Evolutionary conservation across 2,888 invertebrate species (phyloP), one percentile per base, ranked within the genome.

Genomic region (Dryococelus australis): DNA sequence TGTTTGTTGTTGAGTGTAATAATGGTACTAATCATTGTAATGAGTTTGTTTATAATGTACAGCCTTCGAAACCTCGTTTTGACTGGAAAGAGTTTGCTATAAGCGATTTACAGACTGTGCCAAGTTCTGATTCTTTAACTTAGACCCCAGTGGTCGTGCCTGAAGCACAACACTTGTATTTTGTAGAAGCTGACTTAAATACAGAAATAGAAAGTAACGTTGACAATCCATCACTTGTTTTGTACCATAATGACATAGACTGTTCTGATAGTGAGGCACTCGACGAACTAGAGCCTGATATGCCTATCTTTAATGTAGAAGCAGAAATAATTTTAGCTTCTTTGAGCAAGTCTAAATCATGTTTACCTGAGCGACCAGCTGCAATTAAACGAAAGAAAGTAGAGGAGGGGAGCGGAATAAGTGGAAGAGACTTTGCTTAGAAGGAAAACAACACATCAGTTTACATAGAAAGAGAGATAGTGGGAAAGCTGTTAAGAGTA

Each of bases 361-460:
- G 81, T 4, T 26, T 81, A 35, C 27, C 81, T 26, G 81, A 81
- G 28, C 27, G 81, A 81, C 81, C 81, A 35, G 81, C 26, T 13
- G 35, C 35, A 9, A 81, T 26, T 13, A 81, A 81, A 81, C 81
- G 81, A 81, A 81, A 81, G 81, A 81, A 81, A 81, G 26, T 81
- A 5, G 81, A 35, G 20, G 81, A 81, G 20, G 27, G 81, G 35
- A 81, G 81, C 81, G 27, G 28, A 81, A 81, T 26, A 81, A 81
- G 27, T 12, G 8, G 35, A 81, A 81, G 20, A 81, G 35, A 26
- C 81, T 81, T 27, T 27, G 81, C 35, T 81, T 20, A 20, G 81
- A 81, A 81, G 81, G 81, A 6, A 81, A 81, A 81, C 9, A 35
- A 10, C 26, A 81, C 81, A 81, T 20, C n/a, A 27, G 81, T 81